These are phyloP conservation scores for Creontiades dilutus DNA, from an alignment of 2,888 invertebrate genomes.

Conservation along the genomic window DNA sequence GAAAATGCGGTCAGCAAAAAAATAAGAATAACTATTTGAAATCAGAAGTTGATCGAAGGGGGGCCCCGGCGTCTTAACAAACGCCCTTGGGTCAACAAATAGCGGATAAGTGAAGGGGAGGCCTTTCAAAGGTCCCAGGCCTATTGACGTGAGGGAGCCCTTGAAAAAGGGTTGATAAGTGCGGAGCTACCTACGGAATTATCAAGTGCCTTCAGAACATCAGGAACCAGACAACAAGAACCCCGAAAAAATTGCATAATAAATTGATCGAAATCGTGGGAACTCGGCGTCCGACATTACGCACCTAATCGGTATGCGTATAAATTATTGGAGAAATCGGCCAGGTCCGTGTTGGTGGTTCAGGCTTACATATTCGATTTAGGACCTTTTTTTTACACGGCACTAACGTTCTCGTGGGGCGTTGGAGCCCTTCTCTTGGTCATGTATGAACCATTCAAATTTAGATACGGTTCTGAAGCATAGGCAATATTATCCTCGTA, in stretches of 20 bases:
- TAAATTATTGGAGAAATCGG: constrained; percentile 35
- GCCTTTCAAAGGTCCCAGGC: background rate
- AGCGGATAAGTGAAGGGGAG: constrained; percentile 10
- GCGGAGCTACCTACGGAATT: constrained; percentile 1
- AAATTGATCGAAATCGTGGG: constrained; percentile 31
- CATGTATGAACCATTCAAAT: too few relatives aligned
- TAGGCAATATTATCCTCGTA: too few relatives aligned
- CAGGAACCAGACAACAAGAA: background rate
- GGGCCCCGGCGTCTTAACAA: background rate
- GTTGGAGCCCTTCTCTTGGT: too few relatives aligned
- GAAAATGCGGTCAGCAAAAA: constrained; percentile 27
- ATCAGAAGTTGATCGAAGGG: constrained; percentile 30
- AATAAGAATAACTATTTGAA: background rate
- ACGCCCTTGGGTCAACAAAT: constrained; percentile 31
- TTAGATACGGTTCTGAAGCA: too few relatives aligned
- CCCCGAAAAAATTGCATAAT: background rate
- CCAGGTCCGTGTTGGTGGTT: background rate
- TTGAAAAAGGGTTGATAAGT: background rate
- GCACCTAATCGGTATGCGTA: constrained; percentile 28
- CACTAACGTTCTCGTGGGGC: too few relatives aligned
- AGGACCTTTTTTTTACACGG: background rate
- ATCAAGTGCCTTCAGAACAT: constrained; percentile 4
- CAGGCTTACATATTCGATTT: background rate
- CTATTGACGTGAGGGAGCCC: background rate
- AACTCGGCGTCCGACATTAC: background rate